Evolutionary conservation across 2,113 vertebrate genomes (phyloP), one percentile per base, ranked within the genome.

Genomic region (Chaetodon trifascialis): DNA sequence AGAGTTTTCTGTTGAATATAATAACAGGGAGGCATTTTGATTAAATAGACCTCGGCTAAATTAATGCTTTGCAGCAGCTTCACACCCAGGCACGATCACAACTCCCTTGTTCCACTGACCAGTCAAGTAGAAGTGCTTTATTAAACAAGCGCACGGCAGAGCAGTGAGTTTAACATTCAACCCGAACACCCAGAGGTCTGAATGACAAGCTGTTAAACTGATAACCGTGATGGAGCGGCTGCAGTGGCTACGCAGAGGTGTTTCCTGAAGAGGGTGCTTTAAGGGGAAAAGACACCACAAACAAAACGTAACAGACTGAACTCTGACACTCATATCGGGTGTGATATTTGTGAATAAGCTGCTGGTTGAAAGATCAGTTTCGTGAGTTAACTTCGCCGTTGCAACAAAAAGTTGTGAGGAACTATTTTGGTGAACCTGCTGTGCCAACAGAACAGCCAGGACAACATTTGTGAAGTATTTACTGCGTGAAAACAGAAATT

Each of bases 181-280:
- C 69, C 65, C n/a, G 17, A 83, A 80, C 81, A 77, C 66, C 62
- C 82, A 59, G 79, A 76, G 51, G 72, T 80, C 81, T 83, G 72
- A 85, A 79, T 72, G 85, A 90, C 82, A 82, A 79, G 88, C 85
- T 83, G 91, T 84, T 88, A 65, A 60, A 82, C 72, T 77, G 86
- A 89, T 88, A 89, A 87, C 82, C 11, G 11, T 58, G 69, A 88
- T 87, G 65, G 78, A 56, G 30, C 79, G 66, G 55, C 46, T 36
- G 56, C 34, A 25, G 55, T 54, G 36, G 73, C 11, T 51, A 4
- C 30, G n/a, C 75, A 65, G 52, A 54, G 65, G 58, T 65, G 71
- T 72, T 63, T 82, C 79, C 70, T 74, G 51, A 49, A 68, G 68
- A 72, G 76, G 66, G 72, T 56, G 71, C 46, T 63, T 25, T 17